These are phyloP conservation scores for Limanda limanda DNA, from an alignment of 2,113 vertebrate genomes.

Conservation along the genomic window DNA sequence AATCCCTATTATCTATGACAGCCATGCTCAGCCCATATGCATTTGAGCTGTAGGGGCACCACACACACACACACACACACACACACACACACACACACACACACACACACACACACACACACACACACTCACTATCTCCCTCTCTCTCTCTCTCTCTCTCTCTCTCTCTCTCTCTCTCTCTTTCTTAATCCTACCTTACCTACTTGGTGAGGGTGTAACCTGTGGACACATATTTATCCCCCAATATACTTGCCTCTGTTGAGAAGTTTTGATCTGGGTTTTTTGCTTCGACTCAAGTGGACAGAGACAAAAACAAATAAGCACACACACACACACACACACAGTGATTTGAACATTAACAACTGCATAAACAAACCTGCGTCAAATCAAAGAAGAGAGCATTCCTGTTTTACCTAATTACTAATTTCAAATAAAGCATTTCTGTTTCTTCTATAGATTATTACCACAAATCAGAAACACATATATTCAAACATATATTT, in stretches of 20 bases:
- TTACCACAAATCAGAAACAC: not conserved
- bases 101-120: too few species aligned
- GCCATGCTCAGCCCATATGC: constrained; percentile 19
- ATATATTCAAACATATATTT: not conserved
- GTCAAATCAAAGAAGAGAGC: not conserved
- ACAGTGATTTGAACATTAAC: not conserved
- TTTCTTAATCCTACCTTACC: too few species aligned
- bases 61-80: not conserved
- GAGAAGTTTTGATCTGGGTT: constrained; percentile 14
- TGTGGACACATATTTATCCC: constrained; percentile 34
- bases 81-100: constrained; percentile 10
- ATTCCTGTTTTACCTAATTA: not conserved
- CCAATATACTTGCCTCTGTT: constrained; percentile 23
- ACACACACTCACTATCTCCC: not conserved
- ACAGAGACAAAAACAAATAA: not conserved
- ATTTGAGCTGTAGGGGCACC: not conserved
- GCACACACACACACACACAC: not conserved
- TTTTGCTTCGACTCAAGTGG: not conserved
- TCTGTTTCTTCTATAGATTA: not conserved
- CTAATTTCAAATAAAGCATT: not conserved
- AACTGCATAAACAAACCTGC: not conserved
- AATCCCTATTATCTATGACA: constrained; percentile 57
- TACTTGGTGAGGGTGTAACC: constrained; percentile 26
- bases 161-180: too few species aligned
- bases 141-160: not conserved